phyloP scores from a whole-genome alignment of 2,888 invertebrate genomes.

The Torymus auratus region DNA sequence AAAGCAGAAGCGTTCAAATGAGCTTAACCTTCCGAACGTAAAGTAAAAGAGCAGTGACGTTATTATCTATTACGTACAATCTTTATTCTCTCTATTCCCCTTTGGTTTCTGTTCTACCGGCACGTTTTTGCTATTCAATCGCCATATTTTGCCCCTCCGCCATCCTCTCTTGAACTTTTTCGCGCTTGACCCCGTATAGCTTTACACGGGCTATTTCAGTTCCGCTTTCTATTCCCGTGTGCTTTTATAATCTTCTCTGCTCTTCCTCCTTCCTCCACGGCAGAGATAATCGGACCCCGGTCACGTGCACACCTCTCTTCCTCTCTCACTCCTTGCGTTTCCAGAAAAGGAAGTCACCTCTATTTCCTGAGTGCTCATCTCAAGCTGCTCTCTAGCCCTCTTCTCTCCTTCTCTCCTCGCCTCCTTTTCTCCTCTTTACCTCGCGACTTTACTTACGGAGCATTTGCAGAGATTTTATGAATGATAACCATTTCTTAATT shows the following conservation, averaged over 20 bases:
- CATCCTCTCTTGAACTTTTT: constrained; percentile 4
- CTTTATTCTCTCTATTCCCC: not conserved
- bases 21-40: not conserved
- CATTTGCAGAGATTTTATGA: constrained; percentile 7
- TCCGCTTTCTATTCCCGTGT: constrained; percentile 41
- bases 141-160: not conserved
- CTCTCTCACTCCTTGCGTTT: constrained; percentile 8
- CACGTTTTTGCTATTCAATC: not conserved
- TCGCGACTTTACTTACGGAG: not conserved
- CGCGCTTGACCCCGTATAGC: constrained; percentile 5
- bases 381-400: not conserved
- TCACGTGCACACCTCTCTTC: constrained; percentile 13
- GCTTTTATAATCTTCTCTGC: constrained; percentile 35
- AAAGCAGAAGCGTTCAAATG: not conserved
- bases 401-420: constrained; percentile 5
- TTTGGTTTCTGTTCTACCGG: not conserved
- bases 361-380: constrained; percentile 50
- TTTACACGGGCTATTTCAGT: constrained; percentile 37
- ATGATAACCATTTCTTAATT: constrained; percentile 26
- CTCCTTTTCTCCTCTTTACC: not conserved
- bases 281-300: constrained; percentile 48
- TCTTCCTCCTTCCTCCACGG: not conserved
- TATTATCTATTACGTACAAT: not conserved
- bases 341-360: constrained; percentile 53
- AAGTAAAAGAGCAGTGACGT: not conserved